Conservation (phyloP, 2,888 invertebrate genomes). For the Hofmannophila pseudospretella region DNA sequence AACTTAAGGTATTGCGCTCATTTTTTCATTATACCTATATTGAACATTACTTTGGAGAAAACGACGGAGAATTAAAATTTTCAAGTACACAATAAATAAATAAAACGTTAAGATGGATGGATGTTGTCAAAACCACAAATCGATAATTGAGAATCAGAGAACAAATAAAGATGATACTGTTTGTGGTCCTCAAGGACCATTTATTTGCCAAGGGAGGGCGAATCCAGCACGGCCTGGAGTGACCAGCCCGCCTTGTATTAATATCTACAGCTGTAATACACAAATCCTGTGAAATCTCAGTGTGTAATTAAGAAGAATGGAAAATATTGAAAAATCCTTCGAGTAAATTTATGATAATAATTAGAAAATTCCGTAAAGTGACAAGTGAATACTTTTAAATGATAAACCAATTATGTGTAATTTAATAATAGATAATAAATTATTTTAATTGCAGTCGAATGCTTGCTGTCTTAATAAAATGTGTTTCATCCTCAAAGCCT, state of each 20-base stretch:
- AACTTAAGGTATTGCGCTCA: background rate
- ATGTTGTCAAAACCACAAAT: conserved; percentile 3
- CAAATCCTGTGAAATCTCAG: conserved; percentile 49
- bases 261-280: conserved; percentile 68
- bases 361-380: background rate
- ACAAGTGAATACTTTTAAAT: background rate
- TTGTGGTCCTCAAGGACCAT: background rate
- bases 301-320: too few relatives aligned
- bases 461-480: too few relatives aligned
- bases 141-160: too few relatives aligned
- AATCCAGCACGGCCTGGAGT: too few relatives aligned
- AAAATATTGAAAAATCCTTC: too few relatives aligned
- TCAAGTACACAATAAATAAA: conserved; percentile 8
- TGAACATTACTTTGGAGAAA: background rate
- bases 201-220: background rate
- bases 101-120: conserved; percentile 20
- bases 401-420: background rate
- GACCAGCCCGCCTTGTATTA: conserved; percentile 61
- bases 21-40: too few relatives aligned
- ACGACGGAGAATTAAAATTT: background rate
- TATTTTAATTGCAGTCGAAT: conserved; percentile 1
- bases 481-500: too few relatives aligned
- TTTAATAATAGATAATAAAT: conserved; percentile 4
- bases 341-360: too few relatives aligned
- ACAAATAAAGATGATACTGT: too few relatives aligned